Evolutionary conservation across 1,140 invertebrate species (phyloP), one percentile per base, ranked within the genome.

Genomic region (Drosophila aff.): DNA sequence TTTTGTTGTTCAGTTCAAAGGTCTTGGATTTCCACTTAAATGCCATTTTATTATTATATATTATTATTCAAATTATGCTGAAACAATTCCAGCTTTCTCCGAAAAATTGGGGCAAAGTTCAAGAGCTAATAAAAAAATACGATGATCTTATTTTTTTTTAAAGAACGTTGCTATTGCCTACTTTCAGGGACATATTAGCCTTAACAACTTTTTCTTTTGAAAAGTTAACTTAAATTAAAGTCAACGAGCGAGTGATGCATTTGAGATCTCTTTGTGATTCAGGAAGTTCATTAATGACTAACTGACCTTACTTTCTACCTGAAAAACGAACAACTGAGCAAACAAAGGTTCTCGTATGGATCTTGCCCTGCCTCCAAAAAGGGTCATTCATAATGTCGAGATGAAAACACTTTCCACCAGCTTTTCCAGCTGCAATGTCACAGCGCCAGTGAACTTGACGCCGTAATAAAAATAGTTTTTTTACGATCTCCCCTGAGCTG

Each of bases 291-390:
- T 49, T 52, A 60, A 36, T 74, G 68, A 74, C 55, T 74, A 73
- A 73, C 28, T 64, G 47, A 75, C 71, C 50, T 57, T 63, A 75
- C 59, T 75, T 75, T 75, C 71, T 75, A 52, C 72, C 23, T 13
- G 11, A 40, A 41, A 41, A n/a, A 0, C n/a, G 11, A 23, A 44
- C 31, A 55, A 31, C 23, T 40, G 18, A 47, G 13, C 23, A 69
- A 69, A 69, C 40, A 60, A 60, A 72, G 44, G 11, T 60, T 73
- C 31, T 36, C 36, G 41, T 8, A n/a, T 60, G 31, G 13, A 16
- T 46, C 16, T 38, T 46, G 8, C 6, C 10, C 21, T n/a, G 5
- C n/a, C 31, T 7, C 16, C 23, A 10, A 43, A 46, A 46, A 55
- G 26, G 5, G 4, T 2, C 11, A 46, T 67, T 38, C 26, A 44